A percentile compares a stretch with the other conserved stretches of the same genome.
Conservation (phyloP, 2,888 invertebrate genomes). For the Ceramica pisi region DNA sequence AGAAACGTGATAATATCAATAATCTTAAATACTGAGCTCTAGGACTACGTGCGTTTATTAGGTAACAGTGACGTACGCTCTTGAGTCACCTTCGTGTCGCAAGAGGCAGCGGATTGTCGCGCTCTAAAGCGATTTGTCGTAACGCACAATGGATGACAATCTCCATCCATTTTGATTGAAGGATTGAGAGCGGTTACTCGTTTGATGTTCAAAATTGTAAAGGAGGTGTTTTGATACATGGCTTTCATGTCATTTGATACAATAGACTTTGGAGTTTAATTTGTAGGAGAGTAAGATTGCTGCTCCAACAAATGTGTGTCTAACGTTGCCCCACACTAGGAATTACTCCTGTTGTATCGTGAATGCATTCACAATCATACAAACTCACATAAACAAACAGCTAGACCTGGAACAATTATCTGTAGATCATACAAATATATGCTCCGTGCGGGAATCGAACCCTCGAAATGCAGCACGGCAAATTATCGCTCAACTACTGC, state of each 20-base stretch:
- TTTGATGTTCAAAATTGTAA: conserved; percentile 30
- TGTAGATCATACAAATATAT: no score
- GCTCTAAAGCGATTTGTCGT: conserved; percentile 47
- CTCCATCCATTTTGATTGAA: conserved; percentile 38
- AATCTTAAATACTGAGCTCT: conserved; percentile 38
- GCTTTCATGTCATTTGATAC: conserved; percentile 12
- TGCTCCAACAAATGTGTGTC: not conserved
- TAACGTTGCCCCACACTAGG: no score
- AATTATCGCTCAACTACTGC: no score
- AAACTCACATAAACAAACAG: no score
- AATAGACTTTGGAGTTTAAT: not conserved
- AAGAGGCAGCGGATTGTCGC: conserved; percentile 50
- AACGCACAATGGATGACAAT: conserved; percentile 44
- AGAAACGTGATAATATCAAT: conserved; percentile 60
- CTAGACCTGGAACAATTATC: no score
- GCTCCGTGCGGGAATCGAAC: no score
- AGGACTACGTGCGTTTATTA: conserved; percentile 53
- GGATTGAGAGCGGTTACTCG: conserved; percentile 19
- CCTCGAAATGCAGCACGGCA: no score
- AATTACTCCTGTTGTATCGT: no score
- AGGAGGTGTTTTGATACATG: conserved; percentile 1
- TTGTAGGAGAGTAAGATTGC: not conserved
- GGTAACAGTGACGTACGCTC: conserved; percentile 32
- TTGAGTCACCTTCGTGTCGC: conserved; percentile 45
- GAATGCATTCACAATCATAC: no score